These are phyloP conservation scores for Scolanthus callimorphus DNA, from an alignment of 92 coral and sea anemone genomes.

Conservation along the genomic window DNA sequence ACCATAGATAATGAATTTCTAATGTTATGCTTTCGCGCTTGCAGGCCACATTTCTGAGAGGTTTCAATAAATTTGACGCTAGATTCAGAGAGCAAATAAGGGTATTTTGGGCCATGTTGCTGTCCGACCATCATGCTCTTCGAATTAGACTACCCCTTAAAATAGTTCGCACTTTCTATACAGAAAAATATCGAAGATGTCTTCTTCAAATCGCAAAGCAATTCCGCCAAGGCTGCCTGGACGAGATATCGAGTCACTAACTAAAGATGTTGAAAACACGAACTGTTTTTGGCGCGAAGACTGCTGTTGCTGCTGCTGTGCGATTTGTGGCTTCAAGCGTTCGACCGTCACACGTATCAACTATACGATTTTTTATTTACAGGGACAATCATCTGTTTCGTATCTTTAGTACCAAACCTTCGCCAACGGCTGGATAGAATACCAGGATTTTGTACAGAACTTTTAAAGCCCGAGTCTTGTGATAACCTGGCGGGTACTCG, in stretches of 20 bases:
- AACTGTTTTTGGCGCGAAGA: conserved; percentile 1
- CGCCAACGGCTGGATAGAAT: conserved; percentile 27
- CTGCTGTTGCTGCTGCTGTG: conserved; percentile 1
- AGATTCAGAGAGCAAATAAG: too few species aligned
- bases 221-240: too few species aligned
- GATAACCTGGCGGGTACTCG: conserved; percentile 56
- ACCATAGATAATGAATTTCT: too few species aligned
- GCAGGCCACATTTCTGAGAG: too few species aligned
- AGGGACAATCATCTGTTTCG: conserved; percentile 35
- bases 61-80: too few species aligned
- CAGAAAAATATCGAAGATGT: too few species aligned
- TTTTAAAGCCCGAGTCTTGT: conserved; percentile 36
- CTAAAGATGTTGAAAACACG: neutral
- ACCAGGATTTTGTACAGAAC: conserved; percentile 48
- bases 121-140: too few species aligned
- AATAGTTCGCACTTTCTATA: neutral
- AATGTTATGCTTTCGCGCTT: too few species aligned
- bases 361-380: conserved; percentile 43
- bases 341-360: conserved; percentile 20
- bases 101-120: too few species aligned
- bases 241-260: too few species aligned
- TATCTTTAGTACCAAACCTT: conserved; percentile 35
- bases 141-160: neutral
- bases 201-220: neutral
- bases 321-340: neutral